These are phyloP conservation scores for Abrostola triplasia DNA, from an alignment of 2,888 invertebrate genomes.

Conservation along the genomic window DNA sequence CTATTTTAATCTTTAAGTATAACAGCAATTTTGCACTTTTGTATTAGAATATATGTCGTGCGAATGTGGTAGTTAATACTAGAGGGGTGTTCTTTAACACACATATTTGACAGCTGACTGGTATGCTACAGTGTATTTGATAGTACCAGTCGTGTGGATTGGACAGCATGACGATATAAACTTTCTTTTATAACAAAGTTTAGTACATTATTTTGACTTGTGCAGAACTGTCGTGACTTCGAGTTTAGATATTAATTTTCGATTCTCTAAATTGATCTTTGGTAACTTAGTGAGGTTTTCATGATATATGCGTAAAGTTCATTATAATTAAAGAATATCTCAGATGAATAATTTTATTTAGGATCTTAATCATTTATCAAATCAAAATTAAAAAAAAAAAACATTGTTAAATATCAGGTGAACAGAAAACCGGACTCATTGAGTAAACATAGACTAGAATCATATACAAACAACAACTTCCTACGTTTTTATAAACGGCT, in stretches of 20 bases:
- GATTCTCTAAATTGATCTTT: conserved; percentile 19
- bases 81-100: not conserved
- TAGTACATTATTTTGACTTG: conserved; percentile 5
- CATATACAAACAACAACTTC: conserved; percentile 21
- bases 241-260: conserved; percentile 6
- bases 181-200: not conserved
- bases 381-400: too few relatives aligned
- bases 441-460: conserved; percentile 26
- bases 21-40: not conserved
- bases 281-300: not conserved
- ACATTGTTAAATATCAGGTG: too few relatives aligned
- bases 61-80: not conserved
- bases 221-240: conserved; percentile 8
- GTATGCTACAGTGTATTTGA: not conserved
- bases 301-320: not conserved
- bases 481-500: conserved; percentile 33
- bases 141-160: not conserved
- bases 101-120: conserved; percentile 2
- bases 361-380: too few relatives aligned
- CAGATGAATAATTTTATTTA: too few relatives aligned
- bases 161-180: not conserved
- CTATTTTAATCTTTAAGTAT: not conserved
- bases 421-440: conserved; percentile 1
- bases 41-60: not conserved
- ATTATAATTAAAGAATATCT: too few relatives aligned